Conservation (phyloP, 2,888 invertebrate species). For the Iselma pallidipennis region DNA sequence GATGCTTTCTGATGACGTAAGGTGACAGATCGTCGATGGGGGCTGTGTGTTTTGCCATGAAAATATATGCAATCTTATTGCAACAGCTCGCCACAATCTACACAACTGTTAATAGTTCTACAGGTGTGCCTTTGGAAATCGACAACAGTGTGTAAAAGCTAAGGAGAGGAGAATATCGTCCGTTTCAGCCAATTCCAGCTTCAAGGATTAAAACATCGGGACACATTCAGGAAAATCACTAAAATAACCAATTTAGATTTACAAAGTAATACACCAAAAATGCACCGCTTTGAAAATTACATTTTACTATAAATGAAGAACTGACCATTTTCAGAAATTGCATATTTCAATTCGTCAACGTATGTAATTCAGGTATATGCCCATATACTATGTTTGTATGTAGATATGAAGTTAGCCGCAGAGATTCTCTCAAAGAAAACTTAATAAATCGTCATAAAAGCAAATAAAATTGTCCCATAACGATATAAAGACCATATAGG, state of each 20-base stretch:
- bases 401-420: background rate
- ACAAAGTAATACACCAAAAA: background rate
- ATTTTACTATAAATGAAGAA: background rate
- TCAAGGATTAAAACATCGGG: background rate
- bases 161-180: background rate
- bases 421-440: slow-evolving; percentile 44
- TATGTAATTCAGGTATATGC: slow-evolving; percentile 1
- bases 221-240: slow-evolving; percentile 1
- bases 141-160: too few species aligned
- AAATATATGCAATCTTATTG: background rate
- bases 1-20: slow-evolving; percentile 18
- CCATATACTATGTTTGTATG: background rate
- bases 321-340: slow-evolving; percentile 36
- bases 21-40: too few species aligned
- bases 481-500: slow-evolving; percentile 38
- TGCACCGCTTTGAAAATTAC: background rate
- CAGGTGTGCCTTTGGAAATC: background rate
- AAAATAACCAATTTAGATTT: background rate
- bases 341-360: slow-evolving; percentile 43
- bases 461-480: slow-evolving; percentile 36
- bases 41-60: too few species aligned
- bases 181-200: background rate
- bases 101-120: background rate
- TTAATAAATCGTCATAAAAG: slow-evolving; percentile 49
- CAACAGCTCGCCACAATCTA: too few species aligned